Percentiles rank a stretch among this genome's conserved stretches.
phyloP scores from a whole-genome alignment of 1,140 invertebrate genomes.

The Bombus pyrosoma region DNA sequence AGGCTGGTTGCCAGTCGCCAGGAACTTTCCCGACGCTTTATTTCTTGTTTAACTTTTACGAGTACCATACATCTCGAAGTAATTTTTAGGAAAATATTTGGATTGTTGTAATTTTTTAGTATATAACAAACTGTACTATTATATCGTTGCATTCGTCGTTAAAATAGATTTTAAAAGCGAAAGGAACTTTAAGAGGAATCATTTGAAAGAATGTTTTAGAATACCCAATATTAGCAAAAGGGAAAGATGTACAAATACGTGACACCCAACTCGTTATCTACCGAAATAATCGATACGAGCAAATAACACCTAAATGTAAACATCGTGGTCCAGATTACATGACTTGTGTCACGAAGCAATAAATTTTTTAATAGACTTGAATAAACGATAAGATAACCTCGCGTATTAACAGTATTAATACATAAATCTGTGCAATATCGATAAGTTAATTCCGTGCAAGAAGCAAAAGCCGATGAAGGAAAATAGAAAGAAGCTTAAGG shows the following conservation, averaged over 20 bases:
- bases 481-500: background rate
- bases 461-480: background rate
- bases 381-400: constrained; percentile 10
- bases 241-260: no score
- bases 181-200: background rate
- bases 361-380: background rate
- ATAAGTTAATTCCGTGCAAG: background rate
- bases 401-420: background rate
- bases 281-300: background rate
- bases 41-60: background rate
- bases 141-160: background rate
- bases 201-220: background rate
- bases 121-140: background rate
- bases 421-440: background rate
- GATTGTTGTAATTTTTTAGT: background rate
- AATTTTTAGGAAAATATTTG: background rate
- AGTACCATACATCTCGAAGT: background rate
- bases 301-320: background rate
- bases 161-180: background rate
- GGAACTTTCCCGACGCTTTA: background rate
- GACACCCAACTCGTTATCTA: no score
- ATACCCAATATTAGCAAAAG: background rate
- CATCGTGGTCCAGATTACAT: background rate
- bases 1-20: background rate
- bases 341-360: background rate